These are phyloP conservation scores for Drosophila lutescens DNA, from an alignment of 2,888 invertebrate species.

Conservation along the genomic window DNA sequence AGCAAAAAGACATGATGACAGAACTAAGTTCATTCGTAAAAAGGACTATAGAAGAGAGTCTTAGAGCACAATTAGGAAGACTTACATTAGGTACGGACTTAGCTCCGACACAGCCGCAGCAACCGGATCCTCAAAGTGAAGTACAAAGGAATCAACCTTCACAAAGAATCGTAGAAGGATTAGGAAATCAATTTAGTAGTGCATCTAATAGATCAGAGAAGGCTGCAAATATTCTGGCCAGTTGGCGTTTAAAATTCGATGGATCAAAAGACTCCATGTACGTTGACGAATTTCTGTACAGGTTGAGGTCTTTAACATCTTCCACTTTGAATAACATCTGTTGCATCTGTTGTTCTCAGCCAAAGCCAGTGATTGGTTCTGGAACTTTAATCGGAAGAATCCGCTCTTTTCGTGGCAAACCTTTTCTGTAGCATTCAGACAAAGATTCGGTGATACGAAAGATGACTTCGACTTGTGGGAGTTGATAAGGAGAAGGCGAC, in stretches of 20 bases:
- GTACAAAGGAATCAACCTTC: background rate
- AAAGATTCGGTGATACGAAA: too few species aligned
- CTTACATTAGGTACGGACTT: background rate
- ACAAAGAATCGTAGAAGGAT: background rate
- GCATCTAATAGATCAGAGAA: too few species aligned
- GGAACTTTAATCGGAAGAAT: conserved; percentile 15
- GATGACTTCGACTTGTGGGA: too few species aligned
- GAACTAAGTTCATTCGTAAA: conserved; percentile 2
- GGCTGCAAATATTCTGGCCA: too few species aligned
- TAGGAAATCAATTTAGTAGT: too few species aligned
- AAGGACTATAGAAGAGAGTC: conserved; percentile 2
- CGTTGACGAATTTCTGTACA: background rate
- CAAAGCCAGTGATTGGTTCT: conserved; percentile 21
- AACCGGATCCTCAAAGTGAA: conserved; percentile 4
- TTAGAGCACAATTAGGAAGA: conserved; percentile 3
- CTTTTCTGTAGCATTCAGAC: too few species aligned
- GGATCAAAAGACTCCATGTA: background rate
- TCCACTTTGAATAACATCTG: too few species aligned
- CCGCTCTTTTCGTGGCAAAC: background rate
- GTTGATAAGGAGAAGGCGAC: background rate
- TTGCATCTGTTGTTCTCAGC: background rate
- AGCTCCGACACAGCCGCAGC: conserved; percentile 1
- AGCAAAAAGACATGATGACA: conserved; percentile 4
- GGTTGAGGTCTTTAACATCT: background rate
- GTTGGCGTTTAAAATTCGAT: background rate